Conservation (phyloP, 2,113 vertebrate genomes). For the Nesoenas mayeri region DNA sequence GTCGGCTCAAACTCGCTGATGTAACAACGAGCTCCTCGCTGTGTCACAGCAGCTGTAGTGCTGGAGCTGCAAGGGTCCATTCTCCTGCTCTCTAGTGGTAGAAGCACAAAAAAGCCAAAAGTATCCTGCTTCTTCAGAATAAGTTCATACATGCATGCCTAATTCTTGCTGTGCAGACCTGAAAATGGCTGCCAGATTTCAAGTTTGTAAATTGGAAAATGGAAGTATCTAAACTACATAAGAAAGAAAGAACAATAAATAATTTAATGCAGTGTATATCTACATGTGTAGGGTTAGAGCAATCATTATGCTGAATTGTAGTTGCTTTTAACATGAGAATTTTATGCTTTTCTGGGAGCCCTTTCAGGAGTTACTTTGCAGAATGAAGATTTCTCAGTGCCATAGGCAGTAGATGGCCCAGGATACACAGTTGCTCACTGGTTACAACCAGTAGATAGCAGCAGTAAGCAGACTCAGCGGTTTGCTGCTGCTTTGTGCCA, state of each 20-base stretch:
- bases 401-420: background rate
- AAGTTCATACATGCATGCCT: background rate
- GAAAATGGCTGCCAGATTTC: background rate
- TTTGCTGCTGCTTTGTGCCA: background rate
- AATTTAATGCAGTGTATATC: background rate
- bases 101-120: background rate
- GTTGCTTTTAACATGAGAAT: background rate
- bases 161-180: background rate
- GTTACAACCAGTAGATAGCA: background rate
- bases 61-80: background rate
- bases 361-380: background rate
- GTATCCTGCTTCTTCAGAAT: background rate
- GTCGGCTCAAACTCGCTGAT: background rate
- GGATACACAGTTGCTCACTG: background rate
- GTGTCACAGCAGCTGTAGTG: background rate
- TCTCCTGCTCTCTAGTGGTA: conserved; percentile 52
- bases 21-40: background rate
- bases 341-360: background rate
- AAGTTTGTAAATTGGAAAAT: background rate
- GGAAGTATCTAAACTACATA: background rate
- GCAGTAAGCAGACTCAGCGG: background rate
- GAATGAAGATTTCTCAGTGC: background rate
- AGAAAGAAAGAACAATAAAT: background rate
- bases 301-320: background rate
- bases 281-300: background rate